A percentile compares a stretch with the other conserved stretches of the same genome.
Conservation (phyloP, 2,113 vertebrate species). For the Paramormyrops kingsleyae region DNA sequence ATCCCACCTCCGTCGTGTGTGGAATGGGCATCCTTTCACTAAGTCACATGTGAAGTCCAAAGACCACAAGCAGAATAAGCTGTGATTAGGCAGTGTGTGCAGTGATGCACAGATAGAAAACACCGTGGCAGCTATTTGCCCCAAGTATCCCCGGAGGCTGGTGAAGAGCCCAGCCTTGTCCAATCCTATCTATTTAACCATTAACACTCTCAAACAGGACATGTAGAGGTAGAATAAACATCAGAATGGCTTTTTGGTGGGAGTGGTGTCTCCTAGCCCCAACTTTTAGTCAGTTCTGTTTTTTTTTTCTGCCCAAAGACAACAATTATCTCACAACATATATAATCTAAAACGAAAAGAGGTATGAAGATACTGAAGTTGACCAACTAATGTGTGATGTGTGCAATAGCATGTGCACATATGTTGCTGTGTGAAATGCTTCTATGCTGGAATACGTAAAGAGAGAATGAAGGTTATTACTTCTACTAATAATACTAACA, state of each 20-base stretch:
- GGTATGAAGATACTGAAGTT: not conserved
- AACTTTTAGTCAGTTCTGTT: not conserved
- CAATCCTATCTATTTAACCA: conserved; percentile 59
- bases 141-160: conserved; percentile 43
- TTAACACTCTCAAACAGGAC: conserved; percentile 53
- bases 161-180: conserved; percentile 53
- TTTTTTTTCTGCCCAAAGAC: conserved; percentile 13
- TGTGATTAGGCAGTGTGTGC: not conserved
- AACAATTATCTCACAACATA: not conserved
- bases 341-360: not conserved
- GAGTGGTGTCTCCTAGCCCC: conserved; percentile 25
- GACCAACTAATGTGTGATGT: not conserved
- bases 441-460: not conserved
- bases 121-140: conserved; percentile 37
- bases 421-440: not conserved
- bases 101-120: conserved; percentile 46
- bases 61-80: not conserved
- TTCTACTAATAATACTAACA: not conserved
- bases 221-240: conserved; percentile 50
- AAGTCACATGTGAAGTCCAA: not conserved
- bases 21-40: not conserved
- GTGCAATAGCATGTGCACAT: not conserved
- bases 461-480: not conserved
- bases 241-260: conserved; percentile 31
- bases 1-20: not conserved